phyloP scores from a whole-genome alignment of 2,888 invertebrate species.

The Folsomia manolachei region DNA sequence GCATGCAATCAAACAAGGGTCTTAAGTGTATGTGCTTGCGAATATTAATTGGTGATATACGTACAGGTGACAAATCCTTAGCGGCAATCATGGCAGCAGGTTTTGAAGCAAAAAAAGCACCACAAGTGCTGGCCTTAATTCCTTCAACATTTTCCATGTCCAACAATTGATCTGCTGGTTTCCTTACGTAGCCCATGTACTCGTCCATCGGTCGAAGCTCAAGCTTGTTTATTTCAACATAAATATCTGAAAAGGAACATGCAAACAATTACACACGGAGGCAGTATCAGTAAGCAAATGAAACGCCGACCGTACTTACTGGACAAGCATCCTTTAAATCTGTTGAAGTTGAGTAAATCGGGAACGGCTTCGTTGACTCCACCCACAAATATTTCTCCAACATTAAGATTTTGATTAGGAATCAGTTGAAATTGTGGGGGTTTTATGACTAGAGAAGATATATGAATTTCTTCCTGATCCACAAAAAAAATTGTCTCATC shows the following conservation, averaged over 20 bases:
- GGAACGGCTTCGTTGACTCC: constrained; percentile 77
- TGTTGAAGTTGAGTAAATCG: constrained; percentile 75
- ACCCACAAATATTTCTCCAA: constrained; percentile 76
- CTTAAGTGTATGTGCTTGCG: no score
- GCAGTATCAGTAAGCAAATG: background rate
- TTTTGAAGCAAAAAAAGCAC: constrained; percentile 60
- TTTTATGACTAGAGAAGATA: constrained; percentile 20
- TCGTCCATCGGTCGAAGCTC: constrained; percentile 85
- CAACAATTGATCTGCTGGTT: constrained; percentile 65
- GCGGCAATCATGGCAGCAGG: constrained; percentile 17
- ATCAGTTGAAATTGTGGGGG: background rate
- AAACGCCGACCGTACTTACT: constrained; percentile 59
- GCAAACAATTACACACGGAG: no score
- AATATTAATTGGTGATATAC: no score
- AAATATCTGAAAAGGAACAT: constrained; percentile 68
- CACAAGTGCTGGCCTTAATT: constrained; percentile 68
- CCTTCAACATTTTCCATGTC: constrained; percentile 84
- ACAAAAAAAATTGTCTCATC: constrained; percentile 66
- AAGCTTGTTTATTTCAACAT: constrained; percentile 75
- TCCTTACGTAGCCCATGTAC: constrained; percentile 80
- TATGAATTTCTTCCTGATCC: constrained; percentile 42
- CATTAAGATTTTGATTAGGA: constrained; percentile 29
- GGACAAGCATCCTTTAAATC: constrained; percentile 84
- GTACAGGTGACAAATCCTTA: constrained; percentile 17
- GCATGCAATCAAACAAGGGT: background rate